A percentile compares a stretch with the other conserved stretches of the same genome.
These are phyloP conservation scores for Sylvilagus bachmani DNA, from an alignment of 2,113 vertebrate species.

Conservation along the genomic window DNA sequence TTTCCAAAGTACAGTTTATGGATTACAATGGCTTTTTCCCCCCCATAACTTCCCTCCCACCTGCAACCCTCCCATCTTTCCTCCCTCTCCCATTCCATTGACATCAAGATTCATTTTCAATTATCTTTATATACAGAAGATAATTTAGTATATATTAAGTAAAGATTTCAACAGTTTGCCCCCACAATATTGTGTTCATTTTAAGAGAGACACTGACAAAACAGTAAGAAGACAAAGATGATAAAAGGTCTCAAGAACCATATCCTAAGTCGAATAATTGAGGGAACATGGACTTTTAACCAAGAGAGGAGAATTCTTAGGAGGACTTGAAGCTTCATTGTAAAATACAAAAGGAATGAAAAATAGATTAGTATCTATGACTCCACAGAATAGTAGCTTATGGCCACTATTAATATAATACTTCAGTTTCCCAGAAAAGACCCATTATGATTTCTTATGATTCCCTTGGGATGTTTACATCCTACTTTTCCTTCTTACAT, in stretches of 20 bases:
- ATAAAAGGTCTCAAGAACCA: not conserved
- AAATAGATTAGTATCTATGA: not conserved
- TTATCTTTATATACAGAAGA: too few relatives aligned
- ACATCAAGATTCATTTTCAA: too few relatives aligned
- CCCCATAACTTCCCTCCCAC: too few relatives aligned
- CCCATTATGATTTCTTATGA: not conserved
- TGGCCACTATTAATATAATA: not conserved
- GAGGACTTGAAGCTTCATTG: not conserved
- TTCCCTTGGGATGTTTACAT: not conserved
- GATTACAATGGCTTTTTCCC: too few relatives aligned
- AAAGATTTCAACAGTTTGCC: too few relatives aligned
- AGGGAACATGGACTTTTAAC: not conserved
- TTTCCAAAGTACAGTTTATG: too few relatives aligned
- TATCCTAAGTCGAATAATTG: not conserved
- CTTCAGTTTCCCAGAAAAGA: conserved; percentile 26
- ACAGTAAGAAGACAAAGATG: not conserved
- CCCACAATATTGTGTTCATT: not conserved
- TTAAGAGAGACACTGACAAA: not conserved
- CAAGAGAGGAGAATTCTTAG: not conserved
- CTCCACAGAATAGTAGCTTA: not conserved
- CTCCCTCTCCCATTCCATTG: too few relatives aligned
- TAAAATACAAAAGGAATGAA: not conserved
- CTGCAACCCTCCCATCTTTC: too few relatives aligned
- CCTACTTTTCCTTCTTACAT: not conserved
- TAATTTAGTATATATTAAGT: too few relatives aligned